Evolutionary conservation across 2,113 vertebrate genomes (phyloP).

Genomic region (Sterna hirundo): DNA sequence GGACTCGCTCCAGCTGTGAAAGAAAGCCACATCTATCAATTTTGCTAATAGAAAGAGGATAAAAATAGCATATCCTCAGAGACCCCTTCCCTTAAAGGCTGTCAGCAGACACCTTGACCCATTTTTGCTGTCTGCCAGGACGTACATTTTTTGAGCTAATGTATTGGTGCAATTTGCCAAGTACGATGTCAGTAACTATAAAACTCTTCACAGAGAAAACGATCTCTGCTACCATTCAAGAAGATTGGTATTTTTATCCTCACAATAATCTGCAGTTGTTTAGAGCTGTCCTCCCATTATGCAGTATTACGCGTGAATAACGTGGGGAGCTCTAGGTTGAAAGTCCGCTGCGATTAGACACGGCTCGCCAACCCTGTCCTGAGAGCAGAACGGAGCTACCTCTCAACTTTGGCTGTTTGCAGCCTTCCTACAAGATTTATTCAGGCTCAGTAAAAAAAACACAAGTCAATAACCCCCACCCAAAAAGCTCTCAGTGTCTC

Average conservation of each 20-base stretch:
- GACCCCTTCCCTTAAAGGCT: neutral
- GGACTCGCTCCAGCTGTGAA: neutral
- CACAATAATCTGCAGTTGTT: neutral
- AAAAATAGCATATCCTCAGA: conserved; percentile 1
- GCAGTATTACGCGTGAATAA: neutral
- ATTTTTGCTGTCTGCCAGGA: neutral
- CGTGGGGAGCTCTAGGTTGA: neutral
- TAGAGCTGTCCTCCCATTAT: neutral
- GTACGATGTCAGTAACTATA: neutral
- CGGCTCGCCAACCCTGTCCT: neutral
- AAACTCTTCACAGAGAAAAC: neutral
- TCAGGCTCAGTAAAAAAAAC: neutral
- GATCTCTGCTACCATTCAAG: neutral
- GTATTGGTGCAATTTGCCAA: neutral
- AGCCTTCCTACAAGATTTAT: neutral
- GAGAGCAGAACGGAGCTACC: neutral
- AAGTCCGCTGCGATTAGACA: neutral
- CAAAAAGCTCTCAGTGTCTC: neutral
- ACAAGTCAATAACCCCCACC: neutral
- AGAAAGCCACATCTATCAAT: neutral
- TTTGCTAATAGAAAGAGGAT: neutral
- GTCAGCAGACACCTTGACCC: conserved; percentile 40
- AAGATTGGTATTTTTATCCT: neutral
- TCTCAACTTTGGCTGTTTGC: neutral
- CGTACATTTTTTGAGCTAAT: neutral